Evolutionary conservation across 2,113 vertebrate genomes (phyloP).

Genomic region (Campylomormyrus tamandua): DNA sequence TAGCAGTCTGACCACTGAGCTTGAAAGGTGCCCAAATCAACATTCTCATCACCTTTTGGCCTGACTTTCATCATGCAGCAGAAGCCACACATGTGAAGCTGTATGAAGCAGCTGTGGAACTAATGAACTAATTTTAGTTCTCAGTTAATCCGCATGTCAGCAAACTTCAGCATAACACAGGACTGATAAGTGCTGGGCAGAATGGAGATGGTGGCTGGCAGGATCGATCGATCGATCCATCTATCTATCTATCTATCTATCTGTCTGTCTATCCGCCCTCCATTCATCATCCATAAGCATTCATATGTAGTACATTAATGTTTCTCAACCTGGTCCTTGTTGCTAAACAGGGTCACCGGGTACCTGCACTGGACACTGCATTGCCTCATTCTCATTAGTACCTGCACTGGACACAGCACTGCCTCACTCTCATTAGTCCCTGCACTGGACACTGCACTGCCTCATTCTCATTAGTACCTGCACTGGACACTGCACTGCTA

Average conservation of each 20-base stretch:
- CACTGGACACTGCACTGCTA: too few relatives aligned
- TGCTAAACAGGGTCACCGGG: not conserved
- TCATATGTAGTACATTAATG: not conserved
- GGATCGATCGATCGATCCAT: not conserved
- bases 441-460: too few relatives aligned
- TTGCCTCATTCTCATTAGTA: too few relatives aligned
- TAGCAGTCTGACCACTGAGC: not conserved
- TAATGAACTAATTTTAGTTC: not conserved
- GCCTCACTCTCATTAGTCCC: too few relatives aligned
- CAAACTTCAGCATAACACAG: not conserved
- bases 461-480: too few relatives aligned
- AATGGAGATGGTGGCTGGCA: not conserved
- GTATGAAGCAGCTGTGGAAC: not conserved
- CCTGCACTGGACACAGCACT: too few relatives aligned
- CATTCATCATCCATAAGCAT: not conserved
- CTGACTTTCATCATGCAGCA: not conserved
- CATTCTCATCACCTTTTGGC: not conserved
- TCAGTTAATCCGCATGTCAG: not conserved
- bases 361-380: too few relatives aligned
- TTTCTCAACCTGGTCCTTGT: not conserved
- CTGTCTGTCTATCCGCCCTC: not conserved
- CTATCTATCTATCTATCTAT: not conserved
- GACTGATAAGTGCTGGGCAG: not conserved
- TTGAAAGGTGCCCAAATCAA: not conserved
- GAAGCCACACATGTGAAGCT: not conserved